Conservation (phyloP, 2,113 vertebrate genomes). For the Crypturellus undulatus region DNA sequence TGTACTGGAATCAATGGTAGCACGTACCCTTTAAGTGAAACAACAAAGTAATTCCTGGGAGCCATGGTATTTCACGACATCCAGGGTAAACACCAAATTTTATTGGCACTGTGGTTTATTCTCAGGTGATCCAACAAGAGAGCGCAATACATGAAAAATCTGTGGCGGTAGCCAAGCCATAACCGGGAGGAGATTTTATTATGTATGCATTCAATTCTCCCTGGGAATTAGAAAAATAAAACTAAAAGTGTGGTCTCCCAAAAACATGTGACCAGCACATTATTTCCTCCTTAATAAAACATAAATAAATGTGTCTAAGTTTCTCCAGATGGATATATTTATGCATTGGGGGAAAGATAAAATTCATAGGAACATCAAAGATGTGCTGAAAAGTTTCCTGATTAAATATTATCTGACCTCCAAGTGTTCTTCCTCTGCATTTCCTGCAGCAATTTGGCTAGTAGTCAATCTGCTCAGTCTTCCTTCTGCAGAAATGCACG, state of each 20-base stretch:
- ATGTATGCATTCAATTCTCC: background rate
- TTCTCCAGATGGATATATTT: constrained; percentile 61
- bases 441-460: constrained; percentile 50
- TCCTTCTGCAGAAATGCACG: constrained; percentile 34
- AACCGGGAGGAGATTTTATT: background rate
- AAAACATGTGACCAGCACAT: constrained; percentile 36
- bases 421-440: constrained; percentile 42
- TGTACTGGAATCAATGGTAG: constrained; percentile 44
- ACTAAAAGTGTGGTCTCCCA: constrained; percentile 40
- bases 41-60: constrained; percentile 65
- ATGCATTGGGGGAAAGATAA: constrained; percentile 14
- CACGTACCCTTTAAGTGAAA: constrained; percentile 63
- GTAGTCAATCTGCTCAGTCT: constrained; percentile 10
- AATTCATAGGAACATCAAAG: constrained; percentile 51
- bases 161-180: background rate
- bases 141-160: background rate
- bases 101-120: constrained; percentile 40
- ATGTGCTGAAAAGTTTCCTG: constrained; percentile 44
- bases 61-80: constrained; percentile 63
- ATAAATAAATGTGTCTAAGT: background rate
- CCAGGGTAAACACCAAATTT: constrained; percentile 52
- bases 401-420: constrained; percentile 50
- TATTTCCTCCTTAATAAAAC: constrained; percentile 57
- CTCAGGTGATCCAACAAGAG: background rate
- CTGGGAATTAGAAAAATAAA: background rate